These are phyloP conservation scores for Charaxes varanes DNA, from an alignment of 1,140 invertebrate genomes.

Conservation along the genomic window DNA sequence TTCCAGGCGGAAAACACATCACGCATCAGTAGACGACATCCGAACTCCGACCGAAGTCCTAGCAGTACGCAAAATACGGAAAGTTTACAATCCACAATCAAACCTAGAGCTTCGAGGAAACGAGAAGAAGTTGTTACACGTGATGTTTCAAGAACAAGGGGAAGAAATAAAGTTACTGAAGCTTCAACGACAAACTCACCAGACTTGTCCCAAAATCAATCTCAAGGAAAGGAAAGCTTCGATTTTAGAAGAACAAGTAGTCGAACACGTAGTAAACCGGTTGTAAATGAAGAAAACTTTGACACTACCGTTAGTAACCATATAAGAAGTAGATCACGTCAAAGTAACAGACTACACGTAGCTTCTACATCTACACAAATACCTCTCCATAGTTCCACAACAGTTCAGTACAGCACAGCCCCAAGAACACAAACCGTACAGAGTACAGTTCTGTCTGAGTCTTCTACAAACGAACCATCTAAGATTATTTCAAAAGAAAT, in stretches of 20 bases:
- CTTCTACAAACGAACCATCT: constrained; percentile 34
- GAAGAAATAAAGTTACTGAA: constrained; percentile 34
- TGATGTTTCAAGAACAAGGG: constrained; percentile 38
- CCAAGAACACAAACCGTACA: no score
- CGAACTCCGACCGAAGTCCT: constrained; percentile 27
- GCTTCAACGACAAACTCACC: constrained; percentile 16
- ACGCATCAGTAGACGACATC: constrained; percentile 41
- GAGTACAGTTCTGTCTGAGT: no score
- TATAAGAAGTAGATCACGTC: constrained; percentile 34
- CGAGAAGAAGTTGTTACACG: constrained; percentile 35
- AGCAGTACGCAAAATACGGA: constrained; percentile 31
- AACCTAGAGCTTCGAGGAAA: constrained; percentile 39
- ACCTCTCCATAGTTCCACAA: constrained; percentile 9
- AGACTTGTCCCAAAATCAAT: constrained; percentile 23
- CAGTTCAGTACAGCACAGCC: no score
- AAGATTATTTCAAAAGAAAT: constrained; percentile 36
- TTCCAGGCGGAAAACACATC: constrained; percentile 50
- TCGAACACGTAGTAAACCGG: constrained; percentile 39
- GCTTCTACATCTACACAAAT: constrained; percentile 15
- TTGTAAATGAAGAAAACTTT: constrained; percentile 30
- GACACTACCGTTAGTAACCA: constrained; percentile 27
- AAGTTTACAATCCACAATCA: constrained; percentile 34
- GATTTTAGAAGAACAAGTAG: constrained; percentile 49
- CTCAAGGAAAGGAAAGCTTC: constrained; percentile 43
- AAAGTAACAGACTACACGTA: constrained; percentile 23